These are phyloP conservation scores for Podarcis cretensis DNA, from an alignment of 2,113 vertebrate species.

Conservation along the genomic window DNA sequence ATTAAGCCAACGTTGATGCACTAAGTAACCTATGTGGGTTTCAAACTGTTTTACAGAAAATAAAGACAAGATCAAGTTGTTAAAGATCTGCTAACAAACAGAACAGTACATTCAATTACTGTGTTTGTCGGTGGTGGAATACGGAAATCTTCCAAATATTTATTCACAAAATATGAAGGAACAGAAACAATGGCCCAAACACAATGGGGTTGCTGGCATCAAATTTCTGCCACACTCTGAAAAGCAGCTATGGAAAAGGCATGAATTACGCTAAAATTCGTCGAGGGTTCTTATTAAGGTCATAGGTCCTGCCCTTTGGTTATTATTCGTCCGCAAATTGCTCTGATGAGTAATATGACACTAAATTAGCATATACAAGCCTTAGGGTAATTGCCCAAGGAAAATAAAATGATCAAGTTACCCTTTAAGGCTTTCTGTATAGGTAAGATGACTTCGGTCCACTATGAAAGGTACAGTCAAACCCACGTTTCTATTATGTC, in stretches of 20 bases:
- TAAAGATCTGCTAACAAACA: slow-evolving; percentile 78
- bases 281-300: slow-evolving; percentile 80
- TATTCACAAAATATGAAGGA: slow-evolving; percentile 85
- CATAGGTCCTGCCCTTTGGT: slow-evolving; percentile 77
- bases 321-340: slow-evolving; percentile 80
- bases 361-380: slow-evolving; percentile 76
- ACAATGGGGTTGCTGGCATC: slow-evolving; percentile 82
- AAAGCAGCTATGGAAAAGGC: slow-evolving; percentile 64
- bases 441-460: slow-evolving; percentile 64
- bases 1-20: slow-evolving; percentile 79
- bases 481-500: slow-evolving; percentile 69
- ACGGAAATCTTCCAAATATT: slow-evolving; percentile 87
- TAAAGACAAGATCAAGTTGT: slow-evolving; percentile 77
- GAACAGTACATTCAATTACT: slow-evolving; percentile 83
- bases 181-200: slow-evolving; percentile 84
- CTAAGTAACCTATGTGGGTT: slow-evolving; percentile 84
- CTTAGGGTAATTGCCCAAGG: slow-evolving; percentile 77
- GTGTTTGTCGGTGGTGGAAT: slow-evolving; percentile 75
- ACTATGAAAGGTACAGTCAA: slow-evolving; percentile 65
- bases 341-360: slow-evolving; percentile 85
- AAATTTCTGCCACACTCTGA: slow-evolving; percentile 75
- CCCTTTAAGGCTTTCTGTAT: slow-evolving; percentile 66
- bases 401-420: slow-evolving; percentile 78
- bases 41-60: slow-evolving; percentile 83
- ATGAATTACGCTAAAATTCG: slow-evolving; percentile 76